Percentiles rank a stretch among this genome's conserved stretches.
Evolutionary conservation across 2,888 invertebrate species (phyloP).

Genomic region (Electrophaes corylata): DNA sequence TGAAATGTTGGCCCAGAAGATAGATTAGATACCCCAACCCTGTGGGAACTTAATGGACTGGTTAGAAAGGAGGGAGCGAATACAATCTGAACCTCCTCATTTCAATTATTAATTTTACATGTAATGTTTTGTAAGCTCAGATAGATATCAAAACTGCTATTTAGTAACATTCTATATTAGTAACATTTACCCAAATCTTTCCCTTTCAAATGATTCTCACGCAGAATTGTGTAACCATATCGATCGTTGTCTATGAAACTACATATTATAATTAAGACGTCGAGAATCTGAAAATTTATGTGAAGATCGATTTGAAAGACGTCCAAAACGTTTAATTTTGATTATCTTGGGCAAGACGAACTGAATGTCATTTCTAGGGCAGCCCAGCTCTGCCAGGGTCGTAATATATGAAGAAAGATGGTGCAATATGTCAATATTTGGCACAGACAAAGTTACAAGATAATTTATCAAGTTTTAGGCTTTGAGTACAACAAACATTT

Average conservation of each 20-base stretch:
- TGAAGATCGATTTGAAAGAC: conserved; percentile 30
- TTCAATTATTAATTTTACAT: conserved; percentile 12
- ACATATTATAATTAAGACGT: not conserved
- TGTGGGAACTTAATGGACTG: conserved; percentile 22
- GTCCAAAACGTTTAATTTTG: conserved; percentile 38
- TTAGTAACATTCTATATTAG: too few relatives aligned
- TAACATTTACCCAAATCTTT: too few relatives aligned
- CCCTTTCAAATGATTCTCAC: not conserved
- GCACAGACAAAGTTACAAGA: conserved; percentile 26
- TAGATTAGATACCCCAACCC: conserved; percentile 19
- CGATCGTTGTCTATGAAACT: not conserved
- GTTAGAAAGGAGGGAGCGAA: conserved; percentile 5
- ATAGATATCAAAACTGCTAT: too few relatives aligned
- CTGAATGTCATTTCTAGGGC: conserved; percentile 35
- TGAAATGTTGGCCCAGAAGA: conserved; percentile 28
- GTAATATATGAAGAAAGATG: conserved; percentile 31
- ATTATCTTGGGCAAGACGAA: conserved; percentile 25
- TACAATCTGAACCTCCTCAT: conserved; percentile 1
- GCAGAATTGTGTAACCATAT: not conserved
- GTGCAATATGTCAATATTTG: conserved; percentile 38
- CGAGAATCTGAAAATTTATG: conserved; percentile 15
- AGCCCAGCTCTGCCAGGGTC: conserved; percentile 29
- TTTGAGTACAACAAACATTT: not conserved
- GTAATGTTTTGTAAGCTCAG: too few relatives aligned
- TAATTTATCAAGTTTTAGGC: conserved; percentile 25